Conservation (phyloP, 1,140 invertebrate species). For the Drosophila auraria region DNA sequence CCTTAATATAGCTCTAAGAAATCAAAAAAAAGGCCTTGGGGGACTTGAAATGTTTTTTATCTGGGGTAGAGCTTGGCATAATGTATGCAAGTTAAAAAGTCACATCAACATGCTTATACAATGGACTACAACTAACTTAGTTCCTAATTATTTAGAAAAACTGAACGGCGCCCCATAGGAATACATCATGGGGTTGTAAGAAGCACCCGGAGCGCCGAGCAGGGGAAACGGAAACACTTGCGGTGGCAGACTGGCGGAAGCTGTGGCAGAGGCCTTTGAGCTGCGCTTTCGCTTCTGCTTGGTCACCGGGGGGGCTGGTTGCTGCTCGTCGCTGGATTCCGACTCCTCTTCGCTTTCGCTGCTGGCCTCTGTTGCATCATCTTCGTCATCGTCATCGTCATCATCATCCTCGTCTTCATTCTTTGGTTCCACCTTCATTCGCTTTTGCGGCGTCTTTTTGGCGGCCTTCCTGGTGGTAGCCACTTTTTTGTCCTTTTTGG, state of each 20-base stretch:
- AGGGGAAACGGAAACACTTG: conserved; percentile 62
- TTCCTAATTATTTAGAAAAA: conserved; percentile 49
- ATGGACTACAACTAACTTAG: conserved; percentile 8
- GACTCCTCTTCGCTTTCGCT: conserved; percentile 51
- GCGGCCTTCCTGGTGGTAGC: conserved; percentile 22
- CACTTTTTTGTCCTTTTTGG: conserved; percentile 59
- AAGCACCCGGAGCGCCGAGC: conserved; percentile 53
- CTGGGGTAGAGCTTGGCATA: not conserved
- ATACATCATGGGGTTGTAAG: conserved; percentile 70
- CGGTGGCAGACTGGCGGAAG: conserved; percentile 30
- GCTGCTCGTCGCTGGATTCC: conserved; percentile 53
- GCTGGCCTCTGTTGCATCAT: conserved; percentile 28
- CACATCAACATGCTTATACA: not conserved
- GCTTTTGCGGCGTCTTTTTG: conserved; percentile 52
- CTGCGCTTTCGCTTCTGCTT: conserved; percentile 61
- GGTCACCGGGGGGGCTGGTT: not conserved
- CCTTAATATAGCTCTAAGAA: too few species aligned
- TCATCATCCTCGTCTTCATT: conserved; percentile 62
- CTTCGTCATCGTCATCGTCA: conserved; percentile 38
- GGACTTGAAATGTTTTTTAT: not conserved
- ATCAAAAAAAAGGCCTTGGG: too few species aligned
- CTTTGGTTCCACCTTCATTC: conserved; percentile 53
- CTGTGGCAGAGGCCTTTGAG: conserved; percentile 19
- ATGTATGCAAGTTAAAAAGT: not conserved
- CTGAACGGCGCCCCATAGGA: conserved; percentile 59